These are phyloP conservation scores for Dunckerocampus dactyliophorus DNA, from an alignment of 2,113 vertebrate genomes.

Conservation along the genomic window DNA sequence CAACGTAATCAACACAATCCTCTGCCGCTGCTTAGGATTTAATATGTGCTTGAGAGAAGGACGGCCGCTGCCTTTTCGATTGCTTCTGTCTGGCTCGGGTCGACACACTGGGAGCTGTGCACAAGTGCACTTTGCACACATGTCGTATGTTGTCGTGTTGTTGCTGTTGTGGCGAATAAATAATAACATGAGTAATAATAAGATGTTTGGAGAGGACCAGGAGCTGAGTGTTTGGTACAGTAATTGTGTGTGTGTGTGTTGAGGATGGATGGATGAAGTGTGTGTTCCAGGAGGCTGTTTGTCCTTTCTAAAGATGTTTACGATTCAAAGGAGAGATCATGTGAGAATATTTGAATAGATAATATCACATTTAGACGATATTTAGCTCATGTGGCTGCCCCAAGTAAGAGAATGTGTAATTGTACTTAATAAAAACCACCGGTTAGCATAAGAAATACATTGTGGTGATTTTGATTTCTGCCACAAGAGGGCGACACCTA, in stretches of 20 bases:
- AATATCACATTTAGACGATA: constrained; percentile 2
- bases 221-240: background rate
- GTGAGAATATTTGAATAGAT: constrained; percentile 22
- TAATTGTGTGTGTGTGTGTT: background rate
- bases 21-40: background rate
- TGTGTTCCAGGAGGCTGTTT: background rate
- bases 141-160: too few species aligned
- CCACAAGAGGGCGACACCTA: constrained; percentile 39
- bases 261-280: too few species aligned
- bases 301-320: constrained; percentile 14
- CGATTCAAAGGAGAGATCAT: constrained; percentile 43
- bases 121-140: background rate
- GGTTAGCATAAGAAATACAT: too few species aligned
- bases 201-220: background rate
- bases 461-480: background rate
- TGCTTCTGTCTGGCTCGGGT: background rate
- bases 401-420: constrained; percentile 42
- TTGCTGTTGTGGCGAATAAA: background rate
- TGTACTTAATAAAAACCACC: constrained; percentile 45
- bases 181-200: background rate
- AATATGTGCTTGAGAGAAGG: background rate
- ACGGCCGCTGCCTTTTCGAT: background rate
- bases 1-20: background rate
- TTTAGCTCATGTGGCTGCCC: constrained; percentile 28
- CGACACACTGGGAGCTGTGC: constrained; percentile 2